Conservation (phyloP, 2,113 vertebrate genomes). For the Prunella fulvescens region DNA sequence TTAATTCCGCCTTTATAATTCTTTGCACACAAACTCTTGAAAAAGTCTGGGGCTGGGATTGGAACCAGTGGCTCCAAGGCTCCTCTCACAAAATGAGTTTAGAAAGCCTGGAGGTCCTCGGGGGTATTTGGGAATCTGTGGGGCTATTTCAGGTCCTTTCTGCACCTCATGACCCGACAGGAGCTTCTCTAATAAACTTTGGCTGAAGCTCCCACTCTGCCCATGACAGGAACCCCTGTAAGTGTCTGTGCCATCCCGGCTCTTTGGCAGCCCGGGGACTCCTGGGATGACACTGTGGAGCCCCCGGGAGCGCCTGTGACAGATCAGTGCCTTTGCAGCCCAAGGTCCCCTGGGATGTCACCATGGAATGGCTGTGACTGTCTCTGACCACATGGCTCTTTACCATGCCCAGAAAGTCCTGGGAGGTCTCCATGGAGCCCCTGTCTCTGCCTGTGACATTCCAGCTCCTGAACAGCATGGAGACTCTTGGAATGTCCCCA, state of each 20-base stretch:
- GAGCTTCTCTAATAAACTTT: not conserved
- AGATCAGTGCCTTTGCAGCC: not conserved
- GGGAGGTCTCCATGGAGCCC: not conserved
- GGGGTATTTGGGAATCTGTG: too few species aligned
- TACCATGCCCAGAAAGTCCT: not conserved
- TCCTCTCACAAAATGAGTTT: too few species aligned
- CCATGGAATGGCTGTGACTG: not conserved
- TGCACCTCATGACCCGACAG: too few species aligned
- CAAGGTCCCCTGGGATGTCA: not conserved
- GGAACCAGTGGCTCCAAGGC: too few species aligned
- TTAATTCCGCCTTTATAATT: too few species aligned
- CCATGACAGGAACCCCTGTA: not conserved
- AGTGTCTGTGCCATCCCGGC: not conserved
- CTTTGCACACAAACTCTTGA: too few species aligned
- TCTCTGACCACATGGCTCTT: not conserved
- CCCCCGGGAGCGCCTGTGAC: not conserved
- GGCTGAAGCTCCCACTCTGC: not conserved
- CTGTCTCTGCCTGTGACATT: not conserved
- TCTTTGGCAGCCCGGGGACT: too few species aligned
- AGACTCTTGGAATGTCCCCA: not conserved
- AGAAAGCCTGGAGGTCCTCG: too few species aligned
- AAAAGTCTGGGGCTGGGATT: too few species aligned
- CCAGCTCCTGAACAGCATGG: not conserved
- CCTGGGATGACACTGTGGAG: not conserved
- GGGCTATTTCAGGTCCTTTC: too few species aligned